A percentile compares a stretch with the other conserved stretches of the same genome.
Conservation (phyloP, 2,113 vertebrate species). For the Lanius collurio region DNA sequence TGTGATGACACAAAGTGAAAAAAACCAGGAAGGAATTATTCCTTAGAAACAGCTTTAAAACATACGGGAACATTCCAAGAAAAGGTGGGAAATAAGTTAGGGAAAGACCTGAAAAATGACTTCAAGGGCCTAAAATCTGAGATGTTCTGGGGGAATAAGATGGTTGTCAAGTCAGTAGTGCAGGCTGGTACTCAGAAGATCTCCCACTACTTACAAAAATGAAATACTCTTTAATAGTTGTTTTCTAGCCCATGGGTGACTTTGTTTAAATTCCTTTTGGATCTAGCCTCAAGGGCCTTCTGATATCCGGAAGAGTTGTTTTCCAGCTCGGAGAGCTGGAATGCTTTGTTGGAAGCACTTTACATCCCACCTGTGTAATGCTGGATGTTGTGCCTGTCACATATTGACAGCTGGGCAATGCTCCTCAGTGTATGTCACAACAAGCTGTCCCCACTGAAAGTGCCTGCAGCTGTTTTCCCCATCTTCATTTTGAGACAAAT, state of each 20-base stretch:
- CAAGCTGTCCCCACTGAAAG: neutral
- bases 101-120: neutral
- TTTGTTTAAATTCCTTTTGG: neutral
- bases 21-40: neutral
- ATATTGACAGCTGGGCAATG: neutral
- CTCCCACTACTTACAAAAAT: neutral
- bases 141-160: neutral
- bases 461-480: neutral
- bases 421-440: accelerated
- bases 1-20: neutral
- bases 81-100: neutral
- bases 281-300: neutral
- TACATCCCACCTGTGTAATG: neutral
- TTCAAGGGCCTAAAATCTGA: neutral
- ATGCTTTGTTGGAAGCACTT: neutral
- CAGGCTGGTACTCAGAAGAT: neutral
- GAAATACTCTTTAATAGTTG: neutral
- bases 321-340: neutral
- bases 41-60: neutral
- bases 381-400: neutral
- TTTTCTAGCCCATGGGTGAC: neutral
- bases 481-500: neutral
- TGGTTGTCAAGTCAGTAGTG: neutral
- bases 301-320: neutral
- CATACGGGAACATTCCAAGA: neutral